phyloP scores from a whole-genome alignment of 2,113 vertebrate species.

The Nymphicus hollandicus region DNA sequence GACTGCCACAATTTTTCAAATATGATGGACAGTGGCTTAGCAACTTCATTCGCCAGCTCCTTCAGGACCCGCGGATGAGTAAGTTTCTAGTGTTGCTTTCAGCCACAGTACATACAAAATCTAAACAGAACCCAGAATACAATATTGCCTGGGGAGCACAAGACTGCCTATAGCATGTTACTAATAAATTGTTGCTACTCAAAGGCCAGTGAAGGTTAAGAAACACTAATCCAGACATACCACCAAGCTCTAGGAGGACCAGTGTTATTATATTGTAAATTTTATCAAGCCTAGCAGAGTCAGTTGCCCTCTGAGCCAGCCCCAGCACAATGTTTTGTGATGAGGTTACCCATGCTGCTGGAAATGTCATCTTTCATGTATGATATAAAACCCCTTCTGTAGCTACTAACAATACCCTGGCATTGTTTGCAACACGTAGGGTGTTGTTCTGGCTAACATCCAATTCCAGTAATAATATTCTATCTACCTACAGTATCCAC shows the following conservation, averaged over 20 bases:
- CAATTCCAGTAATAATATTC: neutral
- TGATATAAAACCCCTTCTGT: slow-evolving; percentile 30
- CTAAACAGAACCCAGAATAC: neutral
- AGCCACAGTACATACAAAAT: neutral
- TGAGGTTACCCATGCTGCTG: slow-evolving; percentile 19
- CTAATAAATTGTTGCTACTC: neutral
- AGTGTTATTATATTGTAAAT: neutral
- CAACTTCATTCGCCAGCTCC: too few species aligned
- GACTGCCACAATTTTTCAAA: too few species aligned
- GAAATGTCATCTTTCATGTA: slow-evolving; percentile 57
- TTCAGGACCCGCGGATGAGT: too few species aligned
- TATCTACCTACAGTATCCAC: slow-evolving; percentile 39
- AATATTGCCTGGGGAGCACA: neutral
- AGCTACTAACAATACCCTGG: slow-evolving; percentile 34
- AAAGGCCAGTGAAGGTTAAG: neutral
- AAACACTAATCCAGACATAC: neutral
- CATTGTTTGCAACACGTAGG: slow-evolving; percentile 7
- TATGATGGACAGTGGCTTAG: too few species aligned
- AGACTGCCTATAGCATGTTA: neutral
- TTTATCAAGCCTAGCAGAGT: neutral
- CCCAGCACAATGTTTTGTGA: neutral
- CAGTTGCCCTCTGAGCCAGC: neutral
- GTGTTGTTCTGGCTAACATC: neutral
- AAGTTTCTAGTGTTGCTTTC: neutral
- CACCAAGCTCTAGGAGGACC: neutral